phyloP scores from a whole-genome alignment of 2,797 vertebrate species.

The Apodemus agrarius region DNA sequence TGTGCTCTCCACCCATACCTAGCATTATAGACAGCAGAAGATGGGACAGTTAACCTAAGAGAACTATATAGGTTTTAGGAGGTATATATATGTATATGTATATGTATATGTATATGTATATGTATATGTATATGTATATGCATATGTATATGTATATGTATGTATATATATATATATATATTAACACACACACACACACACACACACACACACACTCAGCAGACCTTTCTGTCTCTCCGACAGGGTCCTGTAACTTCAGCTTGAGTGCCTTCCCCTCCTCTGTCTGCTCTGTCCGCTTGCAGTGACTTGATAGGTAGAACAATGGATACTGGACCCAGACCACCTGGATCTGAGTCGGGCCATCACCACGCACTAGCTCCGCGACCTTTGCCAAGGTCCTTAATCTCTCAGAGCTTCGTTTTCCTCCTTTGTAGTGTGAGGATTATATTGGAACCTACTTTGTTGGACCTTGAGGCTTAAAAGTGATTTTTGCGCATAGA shows the following conservation, averaged over 20 bases:
- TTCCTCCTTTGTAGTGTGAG: background rate
- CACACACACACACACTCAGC: background rate
- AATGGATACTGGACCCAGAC: background rate
- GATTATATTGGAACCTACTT: background rate
- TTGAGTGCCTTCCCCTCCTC: background rate
- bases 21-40: background rate
- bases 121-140: no score
- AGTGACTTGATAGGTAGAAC: background rate
- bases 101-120: no score
- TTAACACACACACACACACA: no score
- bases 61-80: background rate
- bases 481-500: background rate
- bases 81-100: background rate
- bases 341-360: background rate
- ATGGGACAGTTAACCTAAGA: background rate
- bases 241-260: background rate
- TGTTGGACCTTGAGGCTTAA: background rate
- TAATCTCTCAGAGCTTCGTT: conserved; percentile 32
- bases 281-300: background rate
- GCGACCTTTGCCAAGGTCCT: background rate
- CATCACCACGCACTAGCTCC: background rate
- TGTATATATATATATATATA: background rate
- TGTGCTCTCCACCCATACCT: background rate
- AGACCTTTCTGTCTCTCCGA: background rate
- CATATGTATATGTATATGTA: no score